phyloP scores from a whole-genome alignment of 2,113 vertebrate species.

The Murina feae region DNA sequence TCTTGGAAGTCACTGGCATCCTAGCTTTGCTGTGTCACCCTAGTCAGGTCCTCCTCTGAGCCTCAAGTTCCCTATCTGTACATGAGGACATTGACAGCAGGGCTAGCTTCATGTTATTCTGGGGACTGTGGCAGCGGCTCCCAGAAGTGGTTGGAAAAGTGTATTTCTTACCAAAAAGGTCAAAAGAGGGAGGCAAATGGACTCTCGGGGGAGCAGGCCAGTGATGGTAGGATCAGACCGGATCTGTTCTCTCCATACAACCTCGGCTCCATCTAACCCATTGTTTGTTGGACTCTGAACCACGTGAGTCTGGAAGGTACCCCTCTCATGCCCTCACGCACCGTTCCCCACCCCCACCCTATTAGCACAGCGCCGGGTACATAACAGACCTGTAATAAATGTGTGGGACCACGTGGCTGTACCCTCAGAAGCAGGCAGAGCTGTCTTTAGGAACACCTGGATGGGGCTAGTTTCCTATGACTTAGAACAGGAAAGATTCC shows the following conservation, averaged over 20 bases:
- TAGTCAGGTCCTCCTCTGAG: background rate
- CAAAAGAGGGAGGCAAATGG: background rate
- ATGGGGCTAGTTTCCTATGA: background rate
- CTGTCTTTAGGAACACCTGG: background rate
- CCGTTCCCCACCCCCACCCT: background rate
- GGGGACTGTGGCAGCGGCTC: background rate
- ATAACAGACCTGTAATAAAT: background rate
- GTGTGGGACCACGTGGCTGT: fast-evolving
- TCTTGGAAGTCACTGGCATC: fast-evolving
- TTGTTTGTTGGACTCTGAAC: background rate
- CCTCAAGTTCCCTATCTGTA: background rate
- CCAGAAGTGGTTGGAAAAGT: background rate
- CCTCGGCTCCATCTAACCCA: background rate
- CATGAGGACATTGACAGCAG: fast-evolving
- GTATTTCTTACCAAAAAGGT: background rate
- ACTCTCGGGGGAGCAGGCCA: background rate
- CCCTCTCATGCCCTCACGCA: background rate
- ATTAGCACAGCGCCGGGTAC: background rate
- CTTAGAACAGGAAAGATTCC: background rate
- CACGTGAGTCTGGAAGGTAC: background rate
- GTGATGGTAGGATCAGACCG: background rate
- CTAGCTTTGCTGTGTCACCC: background rate
- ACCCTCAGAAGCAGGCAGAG: background rate
- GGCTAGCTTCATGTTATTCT: background rate
- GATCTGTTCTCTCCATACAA: fast-evolving